Percentiles rank a stretch among this genome's conserved stretches.
phyloP scores from a whole-genome alignment of 2,888 invertebrate genomes.

The Epistrophe eligans region DNA sequence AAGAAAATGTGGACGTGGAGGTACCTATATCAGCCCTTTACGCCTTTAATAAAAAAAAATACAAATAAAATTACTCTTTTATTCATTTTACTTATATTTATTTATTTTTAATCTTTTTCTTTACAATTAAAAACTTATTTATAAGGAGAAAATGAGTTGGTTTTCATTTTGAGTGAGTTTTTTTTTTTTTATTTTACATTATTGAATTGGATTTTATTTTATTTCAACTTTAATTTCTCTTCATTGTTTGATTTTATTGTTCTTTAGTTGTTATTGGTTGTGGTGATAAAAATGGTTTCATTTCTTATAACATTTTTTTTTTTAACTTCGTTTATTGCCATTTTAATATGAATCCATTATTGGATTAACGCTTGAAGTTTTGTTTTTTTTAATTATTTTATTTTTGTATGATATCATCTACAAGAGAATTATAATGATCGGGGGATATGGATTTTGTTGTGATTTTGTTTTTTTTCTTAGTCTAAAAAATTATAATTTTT shows the following conservation, averaged over 20 bases:
- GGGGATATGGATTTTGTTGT: slow-evolving; percentile 19
- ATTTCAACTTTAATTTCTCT: slow-evolving; percentile 27
- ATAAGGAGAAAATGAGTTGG: slow-evolving; percentile 68
- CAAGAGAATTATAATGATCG: slow-evolving; percentile 15
- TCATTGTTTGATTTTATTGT: slow-evolving; percentile 38
- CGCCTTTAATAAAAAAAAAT: background rate
- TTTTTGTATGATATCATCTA: slow-evolving; percentile 11
- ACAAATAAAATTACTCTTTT: background rate
- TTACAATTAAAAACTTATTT: slow-evolving; percentile 74
- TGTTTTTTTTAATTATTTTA: background rate
- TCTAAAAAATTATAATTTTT: slow-evolving; percentile 34
- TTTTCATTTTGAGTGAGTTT: slow-evolving; percentile 53
- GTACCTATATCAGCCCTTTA: too few species aligned
- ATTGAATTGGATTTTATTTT: slow-evolving; percentile 37
- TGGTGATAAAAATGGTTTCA: slow-evolving; percentile 29
- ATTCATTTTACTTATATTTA: slow-evolving; percentile 65
- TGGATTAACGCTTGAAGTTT: slow-evolving; percentile 23
- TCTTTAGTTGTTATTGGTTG: slow-evolving; percentile 29
- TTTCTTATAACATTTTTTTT: background rate
- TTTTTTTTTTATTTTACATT: slow-evolving; percentile 58
- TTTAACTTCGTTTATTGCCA: slow-evolving; percentile 58
- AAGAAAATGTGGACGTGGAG: too few species aligned
- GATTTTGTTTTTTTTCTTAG: slow-evolving; percentile 7
- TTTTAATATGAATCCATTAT: slow-evolving; percentile 44
- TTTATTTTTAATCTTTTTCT: slow-evolving; percentile 69